Evolutionary conservation across 1,140 invertebrate genomes (phyloP), one percentile per base, ranked within the genome.

Genomic region (Drosophila orena): DNA sequence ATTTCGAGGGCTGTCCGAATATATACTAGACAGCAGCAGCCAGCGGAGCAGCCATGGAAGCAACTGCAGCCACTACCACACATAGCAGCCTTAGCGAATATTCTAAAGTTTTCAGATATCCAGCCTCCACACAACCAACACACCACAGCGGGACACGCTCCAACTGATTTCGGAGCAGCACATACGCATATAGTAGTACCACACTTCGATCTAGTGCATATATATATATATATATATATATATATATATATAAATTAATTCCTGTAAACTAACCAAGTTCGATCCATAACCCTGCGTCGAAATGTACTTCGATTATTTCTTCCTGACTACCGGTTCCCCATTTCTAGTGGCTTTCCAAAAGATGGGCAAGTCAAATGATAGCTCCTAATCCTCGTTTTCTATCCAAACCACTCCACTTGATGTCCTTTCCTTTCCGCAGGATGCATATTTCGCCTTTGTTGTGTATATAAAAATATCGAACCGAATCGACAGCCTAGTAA

Each of bases 1-100:
- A 99, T 93, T 99, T 98, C 98, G 93, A 94, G 27, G 93, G 92
- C 84, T 99, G 98, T 94, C 98, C 98, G 20, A 95, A 98, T 92
- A 99, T 99, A 93, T 99, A 96, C 94, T 97, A 91, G 77, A 50
- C 52, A 15, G 15, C n/a, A 66, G 54, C 34, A 50, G 56, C 14
- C 42, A 46, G 15, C 38, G 34, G 58, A 57, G n/a, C 38, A 34
- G 57, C 43, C 34, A 4, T 20, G 15, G 55, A 42, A 24, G 17
- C 24, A 44, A 52, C 30, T 52, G 49, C 34, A 37, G 24, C 47
- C 47, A 30, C 59, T 35, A 50, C 44, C 60, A 65, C 66, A 66
- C 66, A 66, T 58, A 70, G 64, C 56, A 77, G 74, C 73, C 73
- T 76, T 76, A 77, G 74, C 73, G 58, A 77, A 77, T 77, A 77